phyloP scores from a whole-genome alignment of 1,140 invertebrate genomes.

The Vanessa tameamea region DNA sequence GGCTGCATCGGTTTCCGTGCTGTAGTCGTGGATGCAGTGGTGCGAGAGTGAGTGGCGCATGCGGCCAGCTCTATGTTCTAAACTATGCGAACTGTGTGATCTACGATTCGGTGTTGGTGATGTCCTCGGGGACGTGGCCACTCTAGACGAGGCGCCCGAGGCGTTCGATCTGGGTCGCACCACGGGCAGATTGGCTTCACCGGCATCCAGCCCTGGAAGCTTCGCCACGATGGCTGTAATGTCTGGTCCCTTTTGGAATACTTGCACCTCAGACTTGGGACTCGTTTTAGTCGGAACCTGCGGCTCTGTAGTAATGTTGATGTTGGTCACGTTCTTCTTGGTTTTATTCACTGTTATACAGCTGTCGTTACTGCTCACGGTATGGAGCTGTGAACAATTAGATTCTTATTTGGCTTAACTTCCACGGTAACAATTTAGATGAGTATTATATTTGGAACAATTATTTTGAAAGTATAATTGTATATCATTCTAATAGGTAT shows the following conservation, averaged over 20 bases:
- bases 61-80: slow-evolving; percentile 74
- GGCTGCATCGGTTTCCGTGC: slow-evolving; percentile 81
- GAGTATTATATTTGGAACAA: too few species aligned
- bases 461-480: too few species aligned
- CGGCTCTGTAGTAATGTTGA: slow-evolving; percentile 80
- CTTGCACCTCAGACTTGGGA: slow-evolving; percentile 81
- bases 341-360: slow-evolving; percentile 79
- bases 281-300: slow-evolving; percentile 47
- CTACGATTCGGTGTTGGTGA: slow-evolving; percentile 60
- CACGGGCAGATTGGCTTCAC: slow-evolving; percentile 73
- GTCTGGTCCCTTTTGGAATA: slow-evolving; percentile 82
- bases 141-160: slow-evolving; percentile 79
- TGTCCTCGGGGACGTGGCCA: slow-evolving; percentile 63
- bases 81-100: slow-evolving; percentile 72
- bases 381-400: slow-evolving; percentile 61
- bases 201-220: slow-evolving; percentile 81
- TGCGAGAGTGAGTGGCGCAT: slow-evolving; percentile 74
- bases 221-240: slow-evolving; percentile 81
- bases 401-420: neutral
- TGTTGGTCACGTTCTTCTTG: slow-evolving; percentile 82
- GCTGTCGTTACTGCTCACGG: slow-evolving; percentile 66
- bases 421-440: too few species aligned
- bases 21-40: slow-evolving; percentile 80
- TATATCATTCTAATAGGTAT: too few species aligned
- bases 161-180: slow-evolving; percentile 80